These are phyloP conservation scores for Epinotia brunnichana DNA, from an alignment of 2,888 invertebrate species.

Conservation along the genomic window DNA sequence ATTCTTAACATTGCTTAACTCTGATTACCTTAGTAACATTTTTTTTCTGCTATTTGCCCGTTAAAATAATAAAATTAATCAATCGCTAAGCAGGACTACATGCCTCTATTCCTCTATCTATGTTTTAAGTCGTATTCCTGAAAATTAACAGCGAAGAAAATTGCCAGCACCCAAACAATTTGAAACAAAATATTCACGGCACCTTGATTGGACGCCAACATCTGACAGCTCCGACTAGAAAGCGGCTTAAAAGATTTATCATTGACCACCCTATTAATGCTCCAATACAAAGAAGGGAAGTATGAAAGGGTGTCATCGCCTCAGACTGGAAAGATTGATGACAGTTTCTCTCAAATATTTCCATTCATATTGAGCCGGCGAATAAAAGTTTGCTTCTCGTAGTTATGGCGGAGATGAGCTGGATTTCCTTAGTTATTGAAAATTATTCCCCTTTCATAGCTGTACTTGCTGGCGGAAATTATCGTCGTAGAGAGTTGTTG, in stretches of 20 bases:
- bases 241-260: constrained; percentile 54
- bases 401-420: constrained; percentile 47
- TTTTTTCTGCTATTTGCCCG: no score
- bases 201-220: constrained; percentile 27
- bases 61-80: no score
- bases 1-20: no score
- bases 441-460: constrained; percentile 35
- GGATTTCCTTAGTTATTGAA: constrained; percentile 42
- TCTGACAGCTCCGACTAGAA: constrained; percentile 23
- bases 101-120: no score
- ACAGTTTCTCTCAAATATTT: constrained; percentile 61
- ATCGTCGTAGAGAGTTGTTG: background rate
- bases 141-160: background rate
- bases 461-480: constrained; percentile 10
- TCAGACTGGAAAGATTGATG: constrained; percentile 72
- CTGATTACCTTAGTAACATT: no score
- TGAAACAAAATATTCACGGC: constrained; percentile 32
- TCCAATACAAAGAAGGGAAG: constrained; percentile 58
- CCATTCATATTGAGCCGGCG: constrained; percentile 58
- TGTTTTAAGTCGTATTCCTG: background rate
- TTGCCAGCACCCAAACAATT: background rate
- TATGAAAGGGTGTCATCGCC: constrained; percentile 66
- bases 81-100: no score
- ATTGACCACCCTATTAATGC: constrained; percentile 57
- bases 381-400: constrained; percentile 57